Evolutionary conservation across 1,140 invertebrate genomes (phyloP).

Genomic region (Aricia agestis): DNA sequence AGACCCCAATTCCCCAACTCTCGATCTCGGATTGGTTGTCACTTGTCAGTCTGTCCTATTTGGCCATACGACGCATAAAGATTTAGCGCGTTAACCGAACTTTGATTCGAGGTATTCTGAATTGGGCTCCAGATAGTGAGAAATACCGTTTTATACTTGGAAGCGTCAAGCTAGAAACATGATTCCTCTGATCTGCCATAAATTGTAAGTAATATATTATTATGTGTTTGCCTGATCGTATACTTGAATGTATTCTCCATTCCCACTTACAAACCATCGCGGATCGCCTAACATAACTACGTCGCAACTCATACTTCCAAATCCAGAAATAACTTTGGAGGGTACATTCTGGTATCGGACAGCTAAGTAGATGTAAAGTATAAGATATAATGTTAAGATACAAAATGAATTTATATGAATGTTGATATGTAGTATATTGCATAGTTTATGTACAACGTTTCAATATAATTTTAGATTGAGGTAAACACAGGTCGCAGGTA

Average conservation of each 20-base stretch:
- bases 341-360: not conserved
- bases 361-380: not conserved
- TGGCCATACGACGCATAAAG: no score
- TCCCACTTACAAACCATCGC: not conserved
- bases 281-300: not conserved
- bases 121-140: not conserved
- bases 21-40: no score
- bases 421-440: conserved; percentile 16
- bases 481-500: not conserved
- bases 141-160: not conserved
- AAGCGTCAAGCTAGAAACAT: conserved; percentile 1
- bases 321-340: not conserved
- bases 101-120: no score
- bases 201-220: conserved; percentile 9
- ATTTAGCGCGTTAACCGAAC: no score
- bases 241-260: not conserved
- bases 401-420: conserved; percentile 16
- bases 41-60: no score
- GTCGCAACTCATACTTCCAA: not conserved
- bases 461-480: conserved; percentile 10
- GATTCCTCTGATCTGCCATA: conserved; percentile 16
- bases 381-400: conserved; percentile 9
- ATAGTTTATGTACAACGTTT: conserved; percentile 1
- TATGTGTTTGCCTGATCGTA: not conserved
- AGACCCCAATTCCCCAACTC: no score